Evolutionary conservation across 2,113 vertebrate genomes (phyloP).

Genomic region (Nibea coibor): DNA sequence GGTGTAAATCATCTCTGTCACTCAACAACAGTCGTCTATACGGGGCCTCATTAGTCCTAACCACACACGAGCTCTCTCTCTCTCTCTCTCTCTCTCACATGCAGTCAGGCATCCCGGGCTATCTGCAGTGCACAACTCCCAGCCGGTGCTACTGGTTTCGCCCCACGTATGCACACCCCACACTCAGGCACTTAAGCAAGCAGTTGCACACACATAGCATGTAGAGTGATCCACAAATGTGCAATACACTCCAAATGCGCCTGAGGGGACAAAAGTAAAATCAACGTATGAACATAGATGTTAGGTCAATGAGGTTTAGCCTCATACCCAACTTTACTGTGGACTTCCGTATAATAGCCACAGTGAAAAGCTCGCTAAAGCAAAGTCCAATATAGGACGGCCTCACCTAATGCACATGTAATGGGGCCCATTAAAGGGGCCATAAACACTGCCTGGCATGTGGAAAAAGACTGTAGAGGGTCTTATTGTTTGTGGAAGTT

Average conservation of each 20-base stretch:
- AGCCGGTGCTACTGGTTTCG: slow-evolving; percentile 29
- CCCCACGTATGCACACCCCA: slow-evolving; percentile 1
- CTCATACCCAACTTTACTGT: slow-evolving; percentile 31
- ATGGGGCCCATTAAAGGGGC: slow-evolving; percentile 55
- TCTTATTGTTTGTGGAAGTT: slow-evolving; percentile 50
- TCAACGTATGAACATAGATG: slow-evolving; percentile 1
- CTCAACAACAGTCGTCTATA: slow-evolving; percentile 58
- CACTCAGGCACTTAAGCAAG: slow-evolving; percentile 23
- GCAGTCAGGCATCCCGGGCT: slow-evolving; percentile 41
- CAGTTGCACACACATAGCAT: slow-evolving; percentile 3
- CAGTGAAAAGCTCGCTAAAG: slow-evolving; percentile 50
- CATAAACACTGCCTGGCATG: slow-evolving; percentile 42
- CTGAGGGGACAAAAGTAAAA: neutral
- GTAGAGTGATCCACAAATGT: slow-evolving; percentile 27
- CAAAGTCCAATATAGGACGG: slow-evolving; percentile 38
- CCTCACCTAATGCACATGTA: slow-evolving; percentile 49
- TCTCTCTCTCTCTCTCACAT: slow-evolving; percentile 51
- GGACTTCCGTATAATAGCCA: slow-evolving; percentile 23
- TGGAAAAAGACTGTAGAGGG: slow-evolving; percentile 50
- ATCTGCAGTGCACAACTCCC: slow-evolving; percentile 37
- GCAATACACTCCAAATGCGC: slow-evolving; percentile 5
- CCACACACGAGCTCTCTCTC: slow-evolving; percentile 63
- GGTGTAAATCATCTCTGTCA: slow-evolving; percentile 72
- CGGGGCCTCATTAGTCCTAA: slow-evolving; percentile 75
- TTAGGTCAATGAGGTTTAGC: slow-evolving; percentile 26